phyloP scores from a whole-genome alignment of 2,888 invertebrate species.

The Pediacus dermestoides region DNA sequence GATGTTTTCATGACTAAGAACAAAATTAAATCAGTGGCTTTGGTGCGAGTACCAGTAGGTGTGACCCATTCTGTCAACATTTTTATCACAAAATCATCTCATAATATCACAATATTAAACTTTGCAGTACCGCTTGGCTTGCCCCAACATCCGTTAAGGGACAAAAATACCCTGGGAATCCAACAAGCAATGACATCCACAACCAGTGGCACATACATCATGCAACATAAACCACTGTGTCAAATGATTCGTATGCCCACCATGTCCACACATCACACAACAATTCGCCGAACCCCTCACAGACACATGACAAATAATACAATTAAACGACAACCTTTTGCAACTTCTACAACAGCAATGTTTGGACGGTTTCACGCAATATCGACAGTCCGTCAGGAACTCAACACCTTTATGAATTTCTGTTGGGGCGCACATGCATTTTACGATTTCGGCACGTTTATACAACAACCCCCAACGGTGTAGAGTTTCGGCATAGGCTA shows the following conservation, averaged over 20 bases:
- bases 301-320: constrained; percentile 80
- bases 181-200: constrained; percentile 83
- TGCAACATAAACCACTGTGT: constrained; percentile 76
- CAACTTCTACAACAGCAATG: constrained; percentile 70
- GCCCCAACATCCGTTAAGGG: too few species aligned
- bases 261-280: constrained; percentile 89
- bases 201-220: constrained; percentile 83
- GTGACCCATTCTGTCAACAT: too few species aligned
- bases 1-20: too few species aligned
- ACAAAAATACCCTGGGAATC: constrained; percentile 60
- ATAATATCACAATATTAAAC: too few species aligned
- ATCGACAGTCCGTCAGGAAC: constrained; percentile 68
- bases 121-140: too few species aligned
- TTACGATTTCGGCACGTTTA: constrained; percentile 59
- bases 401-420: constrained; percentile 59
- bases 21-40: too few species aligned
- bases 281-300: constrained; percentile 82
- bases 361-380: constrained; percentile 64
- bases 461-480: constrained; percentile 55
- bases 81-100: too few species aligned
- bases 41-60: too few species aligned
- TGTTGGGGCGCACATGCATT: constrained; percentile 53
- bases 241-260: constrained; percentile 85
- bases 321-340: constrained; percentile 71
- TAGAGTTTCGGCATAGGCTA: constrained; percentile 83